A percentile compares a stretch with the other conserved stretches of the same genome.
Conservation (phyloP, 1,140 invertebrate genomes). For the Trachymyrmex septentrionalis region DNA sequence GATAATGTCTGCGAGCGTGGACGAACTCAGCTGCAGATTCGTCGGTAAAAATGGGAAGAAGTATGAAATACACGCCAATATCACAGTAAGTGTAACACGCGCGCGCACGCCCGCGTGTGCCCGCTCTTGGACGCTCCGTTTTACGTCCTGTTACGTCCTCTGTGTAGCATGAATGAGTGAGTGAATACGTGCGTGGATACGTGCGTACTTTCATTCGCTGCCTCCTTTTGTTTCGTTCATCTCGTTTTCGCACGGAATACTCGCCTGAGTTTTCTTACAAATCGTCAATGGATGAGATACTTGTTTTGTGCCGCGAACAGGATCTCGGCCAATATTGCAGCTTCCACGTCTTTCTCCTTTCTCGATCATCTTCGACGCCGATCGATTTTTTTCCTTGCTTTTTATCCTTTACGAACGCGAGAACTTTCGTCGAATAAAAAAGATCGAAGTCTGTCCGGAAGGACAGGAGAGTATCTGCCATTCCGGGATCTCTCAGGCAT, state of each 20-base stretch:
- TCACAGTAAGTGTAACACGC: conserved; percentile 92
- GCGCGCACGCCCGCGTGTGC: conserved; percentile 23
- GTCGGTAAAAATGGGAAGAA: conserved; percentile 97
- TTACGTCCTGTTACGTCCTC: too few relatives aligned
- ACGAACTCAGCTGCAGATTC: conserved; percentile 99
- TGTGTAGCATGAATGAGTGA: not conserved
- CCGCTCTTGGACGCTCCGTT: not conserved
- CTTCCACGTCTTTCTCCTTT: not conserved
- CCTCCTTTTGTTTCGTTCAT: not conserved
- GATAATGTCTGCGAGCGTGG: conserved; percentile 98
- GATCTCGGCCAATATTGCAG: not conserved
- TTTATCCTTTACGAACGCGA: not conserved
- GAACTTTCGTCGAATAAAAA: conserved; percentile 62
- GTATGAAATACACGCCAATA: conserved; percentile 99
- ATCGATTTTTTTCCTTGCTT: conserved; percentile 69
- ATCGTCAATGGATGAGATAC: too few relatives aligned
- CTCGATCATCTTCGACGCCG: conserved; percentile 55
- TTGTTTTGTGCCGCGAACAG: conserved; percentile 58
- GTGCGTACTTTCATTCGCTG: conserved; percentile 10
- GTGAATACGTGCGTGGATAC: not conserved
- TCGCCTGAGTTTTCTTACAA: too few relatives aligned
- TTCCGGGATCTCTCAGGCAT: not conserved
- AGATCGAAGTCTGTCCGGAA: conserved; percentile 72
- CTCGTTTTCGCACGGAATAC: not conserved
- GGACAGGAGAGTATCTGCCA: not conserved